A percentile compares a stretch with the other conserved stretches of the same genome.
These are phyloP conservation scores for Chymomyza fuscimana DNA, from an alignment of 2,888 invertebrate genomes.

Conservation along the genomic window DNA sequence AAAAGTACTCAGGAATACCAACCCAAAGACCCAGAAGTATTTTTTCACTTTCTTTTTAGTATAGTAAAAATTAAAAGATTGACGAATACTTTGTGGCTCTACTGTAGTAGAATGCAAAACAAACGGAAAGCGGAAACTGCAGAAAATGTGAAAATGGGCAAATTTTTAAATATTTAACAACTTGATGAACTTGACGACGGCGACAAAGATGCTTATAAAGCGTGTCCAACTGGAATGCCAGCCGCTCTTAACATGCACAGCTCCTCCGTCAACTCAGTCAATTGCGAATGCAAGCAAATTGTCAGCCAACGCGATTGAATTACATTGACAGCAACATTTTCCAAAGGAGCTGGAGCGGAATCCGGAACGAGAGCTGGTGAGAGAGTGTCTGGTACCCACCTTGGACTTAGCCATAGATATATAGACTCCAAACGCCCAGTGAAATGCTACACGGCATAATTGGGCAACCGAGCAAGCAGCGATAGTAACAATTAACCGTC, in stretches of 20 bases:
- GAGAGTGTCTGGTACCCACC: background rate
- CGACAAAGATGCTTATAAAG: background rate
- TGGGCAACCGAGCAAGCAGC: slow-evolving; percentile 42
- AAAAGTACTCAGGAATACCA: no score
- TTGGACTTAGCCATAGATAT: background rate
- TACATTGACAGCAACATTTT: slow-evolving; percentile 11
- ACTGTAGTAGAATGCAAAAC: background rate
- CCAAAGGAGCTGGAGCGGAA: slow-evolving; percentile 12
- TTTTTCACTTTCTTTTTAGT: no score
- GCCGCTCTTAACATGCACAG: background rate
- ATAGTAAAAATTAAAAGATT: no score
- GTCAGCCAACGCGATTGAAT: slow-evolving; percentile 40
- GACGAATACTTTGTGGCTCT: background rate
- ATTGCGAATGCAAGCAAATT: slow-evolving; percentile 49
- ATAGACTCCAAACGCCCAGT: slow-evolving; percentile 37
- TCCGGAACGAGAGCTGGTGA: background rate
- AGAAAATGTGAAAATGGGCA: slow-evolving; percentile 32
- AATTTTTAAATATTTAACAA: slow-evolving; percentile 50
- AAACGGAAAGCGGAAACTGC: slow-evolving; percentile 11
- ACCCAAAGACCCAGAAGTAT: no score
- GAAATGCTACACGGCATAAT: slow-evolving; percentile 59
- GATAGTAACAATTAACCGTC: slow-evolving; percentile 72
- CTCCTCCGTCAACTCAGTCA: background rate
- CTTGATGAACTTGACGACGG: slow-evolving; percentile 43
- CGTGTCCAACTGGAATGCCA: slow-evolving; percentile 1